Percentiles rank a stretch among this genome's conserved stretches.
phyloP scores from a whole-genome alignment of 2,888 invertebrate genomes.

The Colletes collaris region DNA sequence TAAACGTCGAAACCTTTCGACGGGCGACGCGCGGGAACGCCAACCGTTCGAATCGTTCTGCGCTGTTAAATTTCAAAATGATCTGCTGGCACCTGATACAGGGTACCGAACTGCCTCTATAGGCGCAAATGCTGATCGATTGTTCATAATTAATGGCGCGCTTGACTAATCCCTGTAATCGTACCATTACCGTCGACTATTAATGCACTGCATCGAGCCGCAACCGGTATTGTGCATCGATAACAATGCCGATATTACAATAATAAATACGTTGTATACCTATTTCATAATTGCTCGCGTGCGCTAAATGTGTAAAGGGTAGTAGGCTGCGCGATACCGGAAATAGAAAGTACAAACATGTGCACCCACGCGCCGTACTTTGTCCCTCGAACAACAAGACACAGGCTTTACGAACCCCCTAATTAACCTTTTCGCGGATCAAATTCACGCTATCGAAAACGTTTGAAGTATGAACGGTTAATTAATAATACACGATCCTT shows the following conservation, averaged over 20 bases:
- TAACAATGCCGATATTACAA: slow-evolving; percentile 8
- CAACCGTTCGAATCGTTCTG: not conserved
- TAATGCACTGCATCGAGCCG: not conserved
- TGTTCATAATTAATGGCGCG: slow-evolving; percentile 41
- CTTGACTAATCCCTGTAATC: slow-evolving; percentile 29
- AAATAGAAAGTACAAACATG: too few relatives aligned
- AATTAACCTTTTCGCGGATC: too few relatives aligned
- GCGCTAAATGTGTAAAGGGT: not conserved
- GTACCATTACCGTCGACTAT: slow-evolving; percentile 33
- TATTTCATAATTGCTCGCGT: not conserved
- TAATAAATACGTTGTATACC: slow-evolving; percentile 17
- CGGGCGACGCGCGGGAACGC: too few relatives aligned
- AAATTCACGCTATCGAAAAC: too few relatives aligned
- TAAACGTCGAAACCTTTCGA: too few relatives aligned
- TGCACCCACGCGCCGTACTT: too few relatives aligned
- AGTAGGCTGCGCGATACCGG: not conserved
- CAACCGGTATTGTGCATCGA: not conserved
- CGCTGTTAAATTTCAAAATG: too few relatives aligned
- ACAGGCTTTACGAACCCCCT: too few relatives aligned
- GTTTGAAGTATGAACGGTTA: too few relatives aligned
- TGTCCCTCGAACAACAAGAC: too few relatives aligned
- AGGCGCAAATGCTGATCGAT: slow-evolving; percentile 18
- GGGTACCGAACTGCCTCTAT: not conserved
- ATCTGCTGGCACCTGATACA: not conserved
- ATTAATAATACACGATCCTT: too few relatives aligned